Evolutionary conservation across 2,888 invertebrate genomes (phyloP), one percentile per base, ranked within the genome.

Genomic region (Caenorhabditis sp.): DNA sequence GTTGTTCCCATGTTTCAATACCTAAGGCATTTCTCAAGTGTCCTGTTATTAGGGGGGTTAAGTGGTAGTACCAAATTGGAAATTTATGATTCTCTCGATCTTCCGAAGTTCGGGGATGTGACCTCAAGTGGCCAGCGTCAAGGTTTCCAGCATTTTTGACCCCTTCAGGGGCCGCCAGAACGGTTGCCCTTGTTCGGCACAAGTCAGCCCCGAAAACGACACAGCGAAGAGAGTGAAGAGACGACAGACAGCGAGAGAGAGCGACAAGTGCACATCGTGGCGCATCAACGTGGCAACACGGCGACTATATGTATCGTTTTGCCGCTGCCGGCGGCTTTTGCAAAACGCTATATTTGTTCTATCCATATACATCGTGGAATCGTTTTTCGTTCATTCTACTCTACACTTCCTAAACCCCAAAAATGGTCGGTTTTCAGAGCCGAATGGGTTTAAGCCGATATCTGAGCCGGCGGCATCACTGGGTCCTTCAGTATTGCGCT

Each of bases 361-460:
- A 26, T 64, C 6, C 12, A 38, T 38, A 6, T 38, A 38, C 12
- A 38, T 44, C n/a, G 22, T 59, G 47, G 16, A 49, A 14, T n/a
- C n/a, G n/a, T n/a, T n/a, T n/a, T n/a, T n/a, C n/a, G n/a, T n/a
- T n/a, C n/a, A n/a, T 28, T 28, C 26, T 24, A 10, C 26, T 54
- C 24, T 12, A 7, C 35, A 24, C 19, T 28, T 24, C 22, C 14
- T n/a, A n/a, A n/a, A n/a, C 12, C 12, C 4, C 8, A 31, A 44
- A 44, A 26, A 44, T 44, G 14, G 24, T 70, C 47, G 4, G 7
- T 41, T 70, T 41, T 31, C 47, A 31, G 14, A 56, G 58, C 35
- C 85, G 14, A 61, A 63, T 88, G 88, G 82, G 85, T 47, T 81
- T 86, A 38, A 82, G 81, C 81, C 87, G 88, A 38, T 86, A 82